A percentile compares a stretch with the other conserved stretches of the same genome.
Evolutionary conservation across 1,140 invertebrate species (phyloP).

Genomic region (Oryctes rhinoceros): DNA sequence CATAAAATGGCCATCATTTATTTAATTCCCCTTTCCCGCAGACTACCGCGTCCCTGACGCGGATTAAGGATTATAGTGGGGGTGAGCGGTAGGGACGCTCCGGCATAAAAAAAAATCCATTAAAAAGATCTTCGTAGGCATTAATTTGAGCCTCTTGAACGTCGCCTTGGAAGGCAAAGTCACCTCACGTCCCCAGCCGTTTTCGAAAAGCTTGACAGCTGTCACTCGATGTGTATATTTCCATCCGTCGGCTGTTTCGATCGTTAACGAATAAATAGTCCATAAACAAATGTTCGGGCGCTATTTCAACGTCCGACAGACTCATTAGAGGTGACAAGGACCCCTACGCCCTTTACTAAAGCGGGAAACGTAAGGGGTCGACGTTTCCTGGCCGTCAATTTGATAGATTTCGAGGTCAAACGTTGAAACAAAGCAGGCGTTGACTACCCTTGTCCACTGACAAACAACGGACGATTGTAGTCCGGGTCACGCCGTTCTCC

Average conservation of each 20-base stretch:
- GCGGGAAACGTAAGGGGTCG: neutral
- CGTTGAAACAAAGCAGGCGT: conserved; percentile 12
- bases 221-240: neutral
- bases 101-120: too few species aligned
- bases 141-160: too few species aligned
- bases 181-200: too few species aligned
- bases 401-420: conserved; percentile 15
- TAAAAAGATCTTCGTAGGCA: too few species aligned
- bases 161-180: too few species aligned
- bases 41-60: too few species aligned
- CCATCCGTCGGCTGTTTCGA: neutral
- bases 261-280: conserved; percentile 10
- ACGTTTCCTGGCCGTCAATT: neutral
- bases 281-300: neutral
- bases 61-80: too few species aligned
- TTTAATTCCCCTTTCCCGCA: too few species aligned
- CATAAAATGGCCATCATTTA: too few species aligned
- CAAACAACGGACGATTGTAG: neutral
- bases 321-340: neutral
- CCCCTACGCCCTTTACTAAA: neutral
- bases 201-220: neutral
- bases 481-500: neutral
- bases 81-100: too few species aligned
- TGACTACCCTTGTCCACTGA: conserved; percentile 20
- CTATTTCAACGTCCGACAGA: neutral